Conservation (phyloP, 1,140 invertebrate species). For the Calosoma granatense region DNA sequence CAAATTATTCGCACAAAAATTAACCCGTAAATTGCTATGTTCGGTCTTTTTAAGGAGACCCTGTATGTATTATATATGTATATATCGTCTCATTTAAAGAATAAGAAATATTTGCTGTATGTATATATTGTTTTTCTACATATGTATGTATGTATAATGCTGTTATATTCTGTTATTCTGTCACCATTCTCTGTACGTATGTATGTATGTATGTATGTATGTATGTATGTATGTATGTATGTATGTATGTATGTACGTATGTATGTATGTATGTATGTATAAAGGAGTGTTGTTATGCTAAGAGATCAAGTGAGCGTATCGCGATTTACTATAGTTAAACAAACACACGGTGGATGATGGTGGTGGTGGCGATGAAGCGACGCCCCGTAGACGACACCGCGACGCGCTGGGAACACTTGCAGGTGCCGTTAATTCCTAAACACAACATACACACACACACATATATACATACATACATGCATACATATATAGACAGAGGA, state of each 20-base stretch:
- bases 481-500: neutral
- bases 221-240: constrained; percentile 1
- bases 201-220: constrained; percentile 1
- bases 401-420: neutral
- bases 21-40: too few relatives aligned
- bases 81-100: neutral
- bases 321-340: neutral
- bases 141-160: neutral
- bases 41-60: too few relatives aligned
- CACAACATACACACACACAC: neutral
- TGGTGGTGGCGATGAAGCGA: neutral
- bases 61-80: too few relatives aligned
- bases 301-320: neutral
- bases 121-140: neutral
- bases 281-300: neutral
- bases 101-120: neutral
- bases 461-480: neutral
- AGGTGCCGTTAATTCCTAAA: neutral
- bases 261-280: constrained; percentile 1
- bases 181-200: neutral
- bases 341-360: neutral
- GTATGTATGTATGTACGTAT: neutral
- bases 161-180: neutral
- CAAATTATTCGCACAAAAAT: too few relatives aligned
- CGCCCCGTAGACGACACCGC: too few relatives aligned